Base-by-base conservation (phyloP, 2,888 invertebrate species). In the Selenia dentaria region DNA sequence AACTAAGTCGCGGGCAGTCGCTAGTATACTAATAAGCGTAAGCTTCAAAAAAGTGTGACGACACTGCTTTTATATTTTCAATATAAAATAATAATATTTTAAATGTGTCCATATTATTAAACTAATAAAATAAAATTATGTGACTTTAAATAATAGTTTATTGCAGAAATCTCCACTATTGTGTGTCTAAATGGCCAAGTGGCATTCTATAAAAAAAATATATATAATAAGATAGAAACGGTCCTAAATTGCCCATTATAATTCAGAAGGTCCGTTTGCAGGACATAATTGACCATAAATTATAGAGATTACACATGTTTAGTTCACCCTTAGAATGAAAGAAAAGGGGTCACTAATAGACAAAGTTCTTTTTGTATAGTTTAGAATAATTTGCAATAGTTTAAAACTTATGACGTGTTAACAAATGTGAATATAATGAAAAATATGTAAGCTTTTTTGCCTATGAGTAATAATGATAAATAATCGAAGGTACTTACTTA, bases 211-310 rank as follows among this genome's bases (percentile, higher is more conserved):
- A 74, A 76, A 74, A 76, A 69, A n/a, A n/a, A n/a, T n/a, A n/a
- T n/a, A n/a, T n/a, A n/a, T n/a, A n/a, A n/a, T n/a, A n/a, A n/a
- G 74, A 76, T 62, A 64, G 58, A 69, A 64, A 70, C 61, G 57
- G 44, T 57, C 54, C 67, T 80, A 78, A 56, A 83, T 80, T 75
- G 63, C 67, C 76, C 69, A 57, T 65, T 65, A 77, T 76, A 76
- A 79, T 75, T 70, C 65, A 65, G 63, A 59, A 70, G 54, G 74
- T 74, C 75, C 78, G 63, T 82, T 78, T 66, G 61, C 67, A 65
- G 70, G 78, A 82, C 82, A 83, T 89, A 89, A 89, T 88, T 89
- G 85, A 84, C 85, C 88, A 88, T 88, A 87, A 87, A 89, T 88
- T 87, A 86, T 67, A 69, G 28, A 73, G 69, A 83, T 80, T 79